Evolutionary conservation across 1,140 invertebrate species (phyloP), one percentile per base, ranked within the genome.

Genomic region (Drosophila equinoxialis): DNA sequence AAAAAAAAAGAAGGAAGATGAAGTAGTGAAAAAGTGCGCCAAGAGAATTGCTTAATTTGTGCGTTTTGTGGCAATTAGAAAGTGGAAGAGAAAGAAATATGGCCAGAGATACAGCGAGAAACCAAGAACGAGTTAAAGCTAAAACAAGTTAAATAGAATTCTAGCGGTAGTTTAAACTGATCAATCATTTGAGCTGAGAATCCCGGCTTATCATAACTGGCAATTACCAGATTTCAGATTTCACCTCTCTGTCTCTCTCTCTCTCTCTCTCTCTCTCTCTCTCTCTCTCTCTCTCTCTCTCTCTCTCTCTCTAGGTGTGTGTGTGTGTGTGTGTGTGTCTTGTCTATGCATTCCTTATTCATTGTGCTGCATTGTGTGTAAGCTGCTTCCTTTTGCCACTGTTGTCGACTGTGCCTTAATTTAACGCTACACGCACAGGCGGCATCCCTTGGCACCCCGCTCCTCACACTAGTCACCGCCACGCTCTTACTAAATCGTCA

Each of bases 351-450:
- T 42, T 62, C 39, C 35, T 62, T 62, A 62, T 62, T 62, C 59
- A 62, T 62, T 59, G 57, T 59, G 13, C 55, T 58, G 55, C 55
- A 58, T 58, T 30, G 33, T 41, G 54, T 54, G 17, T 37, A 30
- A 30, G 30, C 10, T 37, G 3, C 54, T 65, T 65, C 20, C 20
- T 20, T 41, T 41, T 39, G 6, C 55, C 30, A 58, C 30, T 58
- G 55, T 58, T 30, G 57, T 4, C 14, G 42, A 2, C 45, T 55
- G 68, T 70, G 75, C 59, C 61, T 76, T 86, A 82, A 86, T 86
- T 86, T 87, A 86, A 86, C 82, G 82, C 83, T 87, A 69, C 61
- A 79, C 83, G 82, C 82, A 73, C 79, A 86, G 71, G 74, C 83
- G 71, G 74, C 83, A 82, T 65, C 57, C 3, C 30, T 6, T 13